phyloP scores from a whole-genome alignment of 2,888 invertebrate genomes.

The Globia sparganii region DNA sequence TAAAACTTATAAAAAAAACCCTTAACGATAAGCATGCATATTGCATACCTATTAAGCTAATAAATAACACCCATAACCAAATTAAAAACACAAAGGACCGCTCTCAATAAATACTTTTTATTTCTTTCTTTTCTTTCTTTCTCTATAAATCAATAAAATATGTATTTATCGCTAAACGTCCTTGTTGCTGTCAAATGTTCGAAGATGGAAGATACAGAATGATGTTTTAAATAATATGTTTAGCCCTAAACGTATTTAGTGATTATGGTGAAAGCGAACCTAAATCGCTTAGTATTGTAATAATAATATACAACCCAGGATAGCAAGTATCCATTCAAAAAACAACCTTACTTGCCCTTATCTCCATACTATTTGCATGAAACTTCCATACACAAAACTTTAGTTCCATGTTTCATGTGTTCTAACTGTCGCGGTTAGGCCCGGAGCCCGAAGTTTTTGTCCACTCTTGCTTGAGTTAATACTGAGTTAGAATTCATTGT shows the following conservation, averaged over 20 bases:
- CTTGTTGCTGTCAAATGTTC: neutral
- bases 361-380: conserved; percentile 12
- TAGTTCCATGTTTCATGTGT: conserved; percentile 45
- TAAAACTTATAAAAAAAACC: neutral
- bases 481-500: conserved; percentile 60
- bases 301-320: neutral
- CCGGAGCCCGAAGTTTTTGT: conserved; percentile 49
- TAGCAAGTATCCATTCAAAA: neutral
- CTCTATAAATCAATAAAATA: neutral
- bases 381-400: conserved; percentile 46
- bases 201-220: neutral
- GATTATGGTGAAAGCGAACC: neutral
- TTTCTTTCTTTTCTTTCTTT: too few species aligned
- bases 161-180: neutral
- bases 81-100: neutral
- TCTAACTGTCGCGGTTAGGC: conserved; percentile 51
- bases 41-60: too few species aligned
- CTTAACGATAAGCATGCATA: too few species aligned
- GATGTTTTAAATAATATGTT: neutral
- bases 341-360: conserved; percentile 13
- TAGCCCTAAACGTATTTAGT: neutral
- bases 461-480: conserved; percentile 51
- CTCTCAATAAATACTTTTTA: too few species aligned
- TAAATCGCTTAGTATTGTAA: neutral
- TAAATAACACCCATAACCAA: too few species aligned